Percentiles rank a stretch among this genome's conserved stretches.
These are phyloP conservation scores for Lonchura striata DNA, from an alignment of 2,113 vertebrate species.

Conservation along the genomic window DNA sequence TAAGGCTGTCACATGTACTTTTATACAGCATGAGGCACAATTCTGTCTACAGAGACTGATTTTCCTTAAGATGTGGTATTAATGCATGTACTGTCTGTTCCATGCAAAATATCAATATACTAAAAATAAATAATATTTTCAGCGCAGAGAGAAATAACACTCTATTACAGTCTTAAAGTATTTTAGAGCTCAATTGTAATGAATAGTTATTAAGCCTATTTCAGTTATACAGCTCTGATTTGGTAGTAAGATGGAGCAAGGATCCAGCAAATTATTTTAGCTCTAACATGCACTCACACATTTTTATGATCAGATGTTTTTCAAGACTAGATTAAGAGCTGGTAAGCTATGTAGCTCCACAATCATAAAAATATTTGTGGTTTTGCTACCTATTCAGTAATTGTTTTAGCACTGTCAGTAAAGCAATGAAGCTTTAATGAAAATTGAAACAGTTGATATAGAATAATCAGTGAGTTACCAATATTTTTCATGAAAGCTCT, in stretches of 20 bases:
- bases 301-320: neutral
- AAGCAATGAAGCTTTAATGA: neutral
- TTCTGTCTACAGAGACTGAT: neutral
- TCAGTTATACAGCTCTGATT: neutral
- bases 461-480: neutral
- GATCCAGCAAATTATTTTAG: neutral
- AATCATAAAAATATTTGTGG: neutral
- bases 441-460: neutral
- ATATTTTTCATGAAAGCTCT: neutral
- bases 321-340: neutral
- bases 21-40: neutral
- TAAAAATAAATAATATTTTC: neutral
- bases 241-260: neutral
- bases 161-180: neutral
- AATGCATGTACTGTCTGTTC: rapidly evolving
- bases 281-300: neutral
- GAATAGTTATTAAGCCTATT: neutral
- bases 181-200: neutral
- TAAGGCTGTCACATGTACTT: neutral
- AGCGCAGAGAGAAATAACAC: neutral
- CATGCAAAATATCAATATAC: neutral
- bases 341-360: neutral
- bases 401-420: neutral
- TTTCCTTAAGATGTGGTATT: neutral
- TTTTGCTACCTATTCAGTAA: neutral